phyloP scores from a whole-genome alignment of 2,113 vertebrate genomes.

The Boulengeromyrus knoepffleri region DNA sequence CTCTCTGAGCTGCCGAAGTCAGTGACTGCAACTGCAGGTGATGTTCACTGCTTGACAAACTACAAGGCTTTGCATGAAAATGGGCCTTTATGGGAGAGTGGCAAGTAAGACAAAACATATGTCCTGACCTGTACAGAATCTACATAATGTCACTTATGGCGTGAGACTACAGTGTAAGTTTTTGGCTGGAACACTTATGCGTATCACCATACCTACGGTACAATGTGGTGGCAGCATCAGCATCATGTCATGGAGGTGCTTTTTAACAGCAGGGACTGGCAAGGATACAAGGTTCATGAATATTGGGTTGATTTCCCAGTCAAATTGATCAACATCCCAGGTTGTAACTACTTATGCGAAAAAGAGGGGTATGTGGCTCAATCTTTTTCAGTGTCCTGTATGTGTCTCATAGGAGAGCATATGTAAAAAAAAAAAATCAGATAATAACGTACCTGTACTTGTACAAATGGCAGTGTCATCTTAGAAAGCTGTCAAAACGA shows the following conservation, averaged over 20 bases:
- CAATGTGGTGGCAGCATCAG: not conserved
- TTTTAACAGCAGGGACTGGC: not conserved
- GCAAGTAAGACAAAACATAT: not conserved
- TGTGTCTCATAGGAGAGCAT: not conserved
- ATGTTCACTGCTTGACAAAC: not conserved
- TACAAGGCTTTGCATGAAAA: not conserved
- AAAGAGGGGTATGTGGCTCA: not conserved
- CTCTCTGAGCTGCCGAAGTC: not conserved
- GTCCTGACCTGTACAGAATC: not conserved
- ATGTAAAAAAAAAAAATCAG: not conserved
- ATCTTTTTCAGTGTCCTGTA: not conserved
- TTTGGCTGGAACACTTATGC: not conserved
- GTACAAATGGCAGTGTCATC: not conserved
- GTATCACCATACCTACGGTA: not conserved
- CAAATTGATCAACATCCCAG: not conserved
- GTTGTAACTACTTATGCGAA: not conserved
- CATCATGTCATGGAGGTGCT: not conserved
- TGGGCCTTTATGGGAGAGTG: not conserved
- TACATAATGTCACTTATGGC: not conserved
- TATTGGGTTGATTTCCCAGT: not conserved
- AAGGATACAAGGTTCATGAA: not conserved
- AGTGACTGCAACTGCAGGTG: not conserved
- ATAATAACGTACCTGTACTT: not conserved
- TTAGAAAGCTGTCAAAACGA: not conserved
- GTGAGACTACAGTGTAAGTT: not conserved